A percentile compares a stretch with the other conserved stretches of the same genome.
Evolutionary conservation across 35 echinoderm and acorn worm species (phyloP).

Genomic region (Hemicentrotus pulcherrimus): DNA sequence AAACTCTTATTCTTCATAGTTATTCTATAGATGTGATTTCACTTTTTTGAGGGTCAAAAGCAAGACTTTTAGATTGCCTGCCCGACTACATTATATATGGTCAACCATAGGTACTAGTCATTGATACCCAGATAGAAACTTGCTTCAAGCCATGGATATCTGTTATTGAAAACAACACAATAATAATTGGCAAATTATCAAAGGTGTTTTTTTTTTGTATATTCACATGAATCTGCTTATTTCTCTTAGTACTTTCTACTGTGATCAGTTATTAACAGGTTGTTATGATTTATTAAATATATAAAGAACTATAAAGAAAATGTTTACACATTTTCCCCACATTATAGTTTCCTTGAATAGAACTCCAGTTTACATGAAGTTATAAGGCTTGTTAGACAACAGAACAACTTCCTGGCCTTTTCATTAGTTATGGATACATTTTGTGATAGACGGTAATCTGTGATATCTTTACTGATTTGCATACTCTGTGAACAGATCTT

Average conservation of each 20-base stretch:
- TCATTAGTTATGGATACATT: too few relatives aligned
- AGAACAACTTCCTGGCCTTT: too few relatives aligned
- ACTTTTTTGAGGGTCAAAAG: neutral
- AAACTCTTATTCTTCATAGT: neutral
- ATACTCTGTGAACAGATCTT: conserved; percentile 57
- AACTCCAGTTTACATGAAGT: too few relatives aligned
- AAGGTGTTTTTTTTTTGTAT: neutral
- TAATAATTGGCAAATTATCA: neutral
- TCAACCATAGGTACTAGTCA: neutral
- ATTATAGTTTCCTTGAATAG: too few relatives aligned
- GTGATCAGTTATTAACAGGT: too few relatives aligned
- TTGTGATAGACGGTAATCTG: too few relatives aligned
- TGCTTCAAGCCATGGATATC: neutral
- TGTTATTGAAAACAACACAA: neutral
- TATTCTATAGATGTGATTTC: neutral
- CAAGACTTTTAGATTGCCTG: neutral
- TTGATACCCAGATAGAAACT: neutral
- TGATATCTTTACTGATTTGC: neutral
- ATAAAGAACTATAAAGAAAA: too few relatives aligned
- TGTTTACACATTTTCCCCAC: too few relatives aligned
- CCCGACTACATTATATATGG: neutral
- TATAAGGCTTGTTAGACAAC: too few relatives aligned
- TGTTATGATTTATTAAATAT: too few relatives aligned
- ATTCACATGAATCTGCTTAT: neutral
- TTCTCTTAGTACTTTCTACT: neutral